Evolutionary conservation across 2,113 vertebrate genomes (phyloP).

Genomic region (Otus sunia): DNA sequence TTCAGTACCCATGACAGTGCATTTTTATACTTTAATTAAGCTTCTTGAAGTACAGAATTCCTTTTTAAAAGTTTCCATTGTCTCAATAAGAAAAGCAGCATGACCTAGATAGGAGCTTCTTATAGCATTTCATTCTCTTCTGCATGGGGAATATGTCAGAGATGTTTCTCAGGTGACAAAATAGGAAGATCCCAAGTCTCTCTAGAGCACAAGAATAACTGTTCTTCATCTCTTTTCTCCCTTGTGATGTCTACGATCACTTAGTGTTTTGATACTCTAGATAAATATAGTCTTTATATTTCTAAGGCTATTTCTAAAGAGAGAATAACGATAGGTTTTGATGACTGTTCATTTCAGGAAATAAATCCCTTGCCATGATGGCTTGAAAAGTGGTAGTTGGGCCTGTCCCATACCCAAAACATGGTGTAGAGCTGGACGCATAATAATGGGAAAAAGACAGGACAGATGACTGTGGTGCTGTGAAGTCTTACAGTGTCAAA

Average conservation of each 20-base stretch:
- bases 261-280: not conserved
- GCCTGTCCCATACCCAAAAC: not conserved
- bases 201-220: not conserved
- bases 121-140: not conserved
- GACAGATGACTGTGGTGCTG: not conserved
- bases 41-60: conserved; percentile 13
- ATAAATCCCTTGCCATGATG: not conserved
- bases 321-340: not conserved
- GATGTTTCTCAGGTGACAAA: conserved; percentile 43
- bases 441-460: not conserved
- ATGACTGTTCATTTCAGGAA: not conserved
- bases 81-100: conserved; percentile 28
- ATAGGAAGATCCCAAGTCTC: conserved; percentile 17
- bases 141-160: conserved; percentile 24
- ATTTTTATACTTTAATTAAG: conserved; percentile 59
- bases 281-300: not conserved
- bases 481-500: not conserved
- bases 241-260: not conserved
- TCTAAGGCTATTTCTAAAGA: not conserved
- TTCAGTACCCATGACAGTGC: conserved; percentile 52
- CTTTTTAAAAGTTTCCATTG: conserved; percentile 33
- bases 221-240: not conserved
- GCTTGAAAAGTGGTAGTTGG: not conserved
- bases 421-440: not conserved
- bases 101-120: conserved; percentile 55